phyloP scores from a whole-genome alignment of 2,797 vertebrate genomes.

The Siniperca undulata region DNA sequence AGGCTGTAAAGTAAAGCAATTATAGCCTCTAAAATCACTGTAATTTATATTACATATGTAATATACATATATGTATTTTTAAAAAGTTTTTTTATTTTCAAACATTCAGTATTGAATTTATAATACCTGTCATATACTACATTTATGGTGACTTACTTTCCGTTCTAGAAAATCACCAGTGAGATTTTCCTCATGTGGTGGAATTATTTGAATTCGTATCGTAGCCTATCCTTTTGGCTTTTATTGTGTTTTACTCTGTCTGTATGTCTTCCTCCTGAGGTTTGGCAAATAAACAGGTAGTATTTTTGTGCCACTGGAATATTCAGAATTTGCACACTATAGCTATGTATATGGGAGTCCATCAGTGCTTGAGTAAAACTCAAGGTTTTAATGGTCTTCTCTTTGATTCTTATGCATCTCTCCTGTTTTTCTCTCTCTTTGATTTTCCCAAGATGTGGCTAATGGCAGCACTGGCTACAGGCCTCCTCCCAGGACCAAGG shows the following conservation, averaged over 20 bases:
- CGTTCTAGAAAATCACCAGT: background rate
- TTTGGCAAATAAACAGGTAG: background rate
- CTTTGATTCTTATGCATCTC: background rate
- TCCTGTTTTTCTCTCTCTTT: conserved; percentile 20
- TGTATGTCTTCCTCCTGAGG: background rate
- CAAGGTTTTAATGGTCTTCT: accelerated
- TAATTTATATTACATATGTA: too few relatives aligned
- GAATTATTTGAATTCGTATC: background rate
- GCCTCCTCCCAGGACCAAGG: conserved; percentile 96
- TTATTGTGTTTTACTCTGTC: background rate
- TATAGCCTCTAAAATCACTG: background rate
- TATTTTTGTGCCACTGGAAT: background rate
- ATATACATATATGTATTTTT: too few relatives aligned
- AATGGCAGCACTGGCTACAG: conserved; percentile 95
- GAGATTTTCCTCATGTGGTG: background rate
- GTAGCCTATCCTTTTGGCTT: background rate
- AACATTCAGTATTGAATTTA: background rate
- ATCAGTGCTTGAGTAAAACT: background rate
- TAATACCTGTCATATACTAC: too few relatives aligned
- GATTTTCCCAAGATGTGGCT: conserved; percentile 87
- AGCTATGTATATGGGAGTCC: background rate
- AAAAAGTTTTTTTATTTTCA: background rate
- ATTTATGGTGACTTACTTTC: background rate
- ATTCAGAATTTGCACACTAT: background rate
- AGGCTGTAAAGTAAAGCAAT: background rate